Evolutionary conservation across 2,113 vertebrate genomes (phyloP), one percentile per base, ranked within the genome.

Genomic region (Ageneiosus marmoratus): DNA sequence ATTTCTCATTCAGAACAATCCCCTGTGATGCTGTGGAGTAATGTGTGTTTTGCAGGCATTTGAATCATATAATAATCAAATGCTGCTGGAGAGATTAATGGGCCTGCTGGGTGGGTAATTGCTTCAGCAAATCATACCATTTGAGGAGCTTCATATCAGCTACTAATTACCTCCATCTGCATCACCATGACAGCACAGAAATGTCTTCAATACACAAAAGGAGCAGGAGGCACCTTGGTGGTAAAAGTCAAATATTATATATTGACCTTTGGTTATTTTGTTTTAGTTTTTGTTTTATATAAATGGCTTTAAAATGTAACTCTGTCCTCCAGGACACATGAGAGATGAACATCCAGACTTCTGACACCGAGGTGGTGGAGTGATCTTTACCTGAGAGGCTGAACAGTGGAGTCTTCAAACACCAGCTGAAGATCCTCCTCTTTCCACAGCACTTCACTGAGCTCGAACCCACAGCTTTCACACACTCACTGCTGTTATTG

Each of bases 131-230:
- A 37, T 79, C 77, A 62, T 58, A 51, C 58, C 41, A 83, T 83
- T 44, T 60, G 37, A 62, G 76, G 29, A 50, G 20, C 44, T 72
- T 72, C 29, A 73, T 58, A 79, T 79, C 29, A 79, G 10, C 67
- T 62, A 79, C 83, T 84, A 84, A 79, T 84, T 76, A 48, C 67
- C 76, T 84, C 67, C 76, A 79, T 79, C 83, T 79, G 83, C 76
- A 73, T 50, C 44, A 79, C n/a, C 63, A 72, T 50, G 41, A 37
- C 82, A 70, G 65, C 65, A 37, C 37, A 58, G 70, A 67, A 69
- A 79, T 16, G 22, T 8, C 65, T 58, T 34, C 32, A 29, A 78
- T 48, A n/a, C 50, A 41, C 37, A 50, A 50, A 79, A 37, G 60
- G 44, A 11, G n/a, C 67, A 67, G 50, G 18, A 72, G 55, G 44